Base-by-base conservation (phyloP, 1,140 invertebrate species). In the Holotrichia oblita region DNA sequence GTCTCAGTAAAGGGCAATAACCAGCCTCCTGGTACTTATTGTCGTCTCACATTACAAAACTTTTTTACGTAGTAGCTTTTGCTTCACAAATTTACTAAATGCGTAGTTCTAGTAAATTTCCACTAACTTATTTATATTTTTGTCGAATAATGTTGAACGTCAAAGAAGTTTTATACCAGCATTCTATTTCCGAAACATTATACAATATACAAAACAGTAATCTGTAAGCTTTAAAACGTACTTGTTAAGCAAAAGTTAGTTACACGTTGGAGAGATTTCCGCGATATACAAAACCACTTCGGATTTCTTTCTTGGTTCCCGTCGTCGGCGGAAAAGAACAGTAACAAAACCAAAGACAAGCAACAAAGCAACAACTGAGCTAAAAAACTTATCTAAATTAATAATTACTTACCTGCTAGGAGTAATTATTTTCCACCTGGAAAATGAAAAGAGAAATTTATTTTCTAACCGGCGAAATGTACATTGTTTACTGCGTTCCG, bases 401-500 rank as follows among this genome's bases (percentile, higher is more conserved):
- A 69, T 69, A 69, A 69, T 69, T 69, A 34, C 61, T 69, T 69
- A 69, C 61, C 61, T 69, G 61, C 61, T 69, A 69, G 61, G 61
- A 69, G 61, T 69, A 69, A 69, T 69, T 69, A 69, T 69, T 69
- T 69, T 69, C 61, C 61, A 27, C 61, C 61, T 69, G 61, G 20
- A 69, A 34, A 69, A 69, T 69, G 61, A 34, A 69, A 69, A 34
- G 61, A 69, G 61, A 69, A 55, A 69, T 69, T 69, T 69, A 69
- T 69, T 69, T 69, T 69, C 61, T 69, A 69, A 69, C 61, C 61
- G 61, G 61, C 24, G 61, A 69, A 69, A 69, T 69, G 27, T 69
- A 69, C 61, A 69, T 69, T 69, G 61, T 69, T 69, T 69, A 69
- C 61, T 69, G 61, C 61, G 61, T 69, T 69, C 61, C 27, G 61